phyloP scores from a whole-genome alignment of 2,888 invertebrate species.

The Meandrusa payeni region DNA sequence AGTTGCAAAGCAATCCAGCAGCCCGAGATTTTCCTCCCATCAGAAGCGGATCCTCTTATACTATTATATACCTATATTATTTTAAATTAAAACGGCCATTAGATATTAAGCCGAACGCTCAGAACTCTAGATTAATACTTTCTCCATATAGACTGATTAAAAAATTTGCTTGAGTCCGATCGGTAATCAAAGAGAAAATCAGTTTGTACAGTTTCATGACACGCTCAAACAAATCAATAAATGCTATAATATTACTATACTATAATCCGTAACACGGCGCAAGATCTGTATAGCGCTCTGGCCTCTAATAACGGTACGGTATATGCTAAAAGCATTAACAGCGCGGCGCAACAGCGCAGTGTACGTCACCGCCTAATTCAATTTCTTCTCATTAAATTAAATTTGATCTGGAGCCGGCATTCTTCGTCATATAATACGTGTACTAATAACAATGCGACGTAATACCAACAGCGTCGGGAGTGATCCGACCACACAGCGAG shows the following conservation, averaged over 20 bases:
- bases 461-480: conserved; percentile 47
- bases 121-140: too few species aligned
- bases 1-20: too few species aligned
- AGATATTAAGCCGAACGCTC: too few species aligned
- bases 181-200: not conserved
- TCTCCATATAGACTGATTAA: too few species aligned
- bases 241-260: too few species aligned
- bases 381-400: conserved; percentile 58
- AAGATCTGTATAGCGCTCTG: conserved; percentile 4
- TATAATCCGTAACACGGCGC: conserved; percentile 7
- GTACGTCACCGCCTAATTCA: conserved; percentile 34
- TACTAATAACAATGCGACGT: conserved; percentile 48
- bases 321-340: too few species aligned
- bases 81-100: too few species aligned
- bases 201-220: not conserved
- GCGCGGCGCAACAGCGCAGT: not conserved
- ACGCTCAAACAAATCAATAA: conserved; percentile 5
- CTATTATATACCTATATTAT: too few species aligned
- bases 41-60: too few species aligned
- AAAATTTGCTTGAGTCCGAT: too few species aligned
- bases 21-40: too few species aligned
- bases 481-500: conserved; percentile 64
- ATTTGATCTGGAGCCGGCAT: conserved; percentile 52
- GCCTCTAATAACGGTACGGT: conserved; percentile 3
- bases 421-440: conserved; percentile 51